phyloP scores from a whole-genome alignment of 2,888 invertebrate genomes.

The Entomobrya proxima region DNA sequence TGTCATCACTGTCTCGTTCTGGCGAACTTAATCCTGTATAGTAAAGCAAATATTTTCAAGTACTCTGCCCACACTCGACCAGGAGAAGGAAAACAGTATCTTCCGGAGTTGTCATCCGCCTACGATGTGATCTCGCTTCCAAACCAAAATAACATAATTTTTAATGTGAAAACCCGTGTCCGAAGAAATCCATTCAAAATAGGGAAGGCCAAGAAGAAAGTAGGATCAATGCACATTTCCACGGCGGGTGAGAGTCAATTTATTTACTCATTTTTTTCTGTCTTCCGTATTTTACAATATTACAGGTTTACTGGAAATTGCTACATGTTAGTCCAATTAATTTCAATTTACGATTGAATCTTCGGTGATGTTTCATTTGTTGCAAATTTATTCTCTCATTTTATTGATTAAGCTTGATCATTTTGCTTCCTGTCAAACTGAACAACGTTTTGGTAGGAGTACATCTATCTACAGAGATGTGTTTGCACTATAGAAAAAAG shows the following conservation, averaged over 20 bases:
- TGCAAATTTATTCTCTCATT: background rate
- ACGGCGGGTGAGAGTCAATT: slow-evolving; percentile 72
- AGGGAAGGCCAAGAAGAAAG: slow-evolving; percentile 76
- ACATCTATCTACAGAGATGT: background rate
- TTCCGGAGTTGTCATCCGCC: background rate
- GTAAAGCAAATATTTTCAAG: background rate
- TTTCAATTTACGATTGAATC: background rate
- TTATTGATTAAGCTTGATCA: background rate
- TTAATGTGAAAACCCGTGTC: slow-evolving; percentile 70
- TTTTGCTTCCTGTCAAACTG: slow-evolving; percentile 14
- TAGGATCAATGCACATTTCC: slow-evolving; percentile 75
- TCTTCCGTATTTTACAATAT: background rate
- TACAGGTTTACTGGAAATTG: background rate
- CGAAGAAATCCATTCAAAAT: slow-evolving; percentile 74
- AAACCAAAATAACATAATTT: slow-evolving; percentile 39
- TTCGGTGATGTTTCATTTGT: background rate
- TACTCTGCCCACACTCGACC: too few species aligned
- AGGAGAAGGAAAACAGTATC: background rate
- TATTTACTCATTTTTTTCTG: background rate
- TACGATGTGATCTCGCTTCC: slow-evolving; percentile 54
- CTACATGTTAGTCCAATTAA: background rate
- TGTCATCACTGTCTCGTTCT: background rate
- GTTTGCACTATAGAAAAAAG: background rate
- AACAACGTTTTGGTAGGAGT: background rate
- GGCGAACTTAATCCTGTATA: background rate